A percentile compares a stretch with the other conserved stretches of the same genome.
These are phyloP conservation scores for Menura novaehollandiae DNA, from an alignment of 2,113 vertebrate species.

Conservation along the genomic window DNA sequence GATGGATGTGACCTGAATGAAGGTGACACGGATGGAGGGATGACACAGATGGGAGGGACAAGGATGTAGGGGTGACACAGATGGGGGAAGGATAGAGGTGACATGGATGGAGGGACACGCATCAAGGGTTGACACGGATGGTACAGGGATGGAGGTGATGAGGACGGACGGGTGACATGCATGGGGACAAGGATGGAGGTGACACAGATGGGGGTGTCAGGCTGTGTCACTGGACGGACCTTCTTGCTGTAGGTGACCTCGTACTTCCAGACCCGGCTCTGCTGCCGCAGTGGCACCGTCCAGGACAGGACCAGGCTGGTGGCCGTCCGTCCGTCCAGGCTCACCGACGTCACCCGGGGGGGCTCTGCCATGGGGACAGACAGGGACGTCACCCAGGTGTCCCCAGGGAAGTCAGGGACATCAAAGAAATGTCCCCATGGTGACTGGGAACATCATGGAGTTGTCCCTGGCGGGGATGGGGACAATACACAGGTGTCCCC, in stretches of 20 bases:
- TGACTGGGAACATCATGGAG: neutral
- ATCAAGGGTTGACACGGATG: neutral
- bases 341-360: slow-evolving; percentile 81
- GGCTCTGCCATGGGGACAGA: slow-evolving; percentile 73
- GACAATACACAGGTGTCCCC: too few species aligned
- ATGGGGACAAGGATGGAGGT: neutral
- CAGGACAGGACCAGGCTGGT: slow-evolving; percentile 86
- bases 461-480: too few species aligned
- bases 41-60: too few species aligned
- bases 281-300: slow-evolving; percentile 77
- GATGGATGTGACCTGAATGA: too few species aligned
- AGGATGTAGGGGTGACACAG: too few species aligned
- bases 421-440: neutral
- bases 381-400: accelerated
- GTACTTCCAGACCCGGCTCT: slow-evolving; percentile 76
- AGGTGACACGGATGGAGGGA: neutral
- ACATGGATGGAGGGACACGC: accelerated
- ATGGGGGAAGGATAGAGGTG: neutral
- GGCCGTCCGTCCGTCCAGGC: slow-evolving; percentile 76
- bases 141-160: neutral
- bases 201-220: neutral
- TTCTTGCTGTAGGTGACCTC: slow-evolving; percentile 93
- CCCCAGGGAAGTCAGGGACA: neutral
- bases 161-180: neutral
- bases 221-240: slow-evolving; percentile 43